Percentiles rank a stretch among this genome's conserved stretches.
phyloP scores from a whole-genome alignment of 2,888 invertebrate species.

The Brenthis ino region DNA sequence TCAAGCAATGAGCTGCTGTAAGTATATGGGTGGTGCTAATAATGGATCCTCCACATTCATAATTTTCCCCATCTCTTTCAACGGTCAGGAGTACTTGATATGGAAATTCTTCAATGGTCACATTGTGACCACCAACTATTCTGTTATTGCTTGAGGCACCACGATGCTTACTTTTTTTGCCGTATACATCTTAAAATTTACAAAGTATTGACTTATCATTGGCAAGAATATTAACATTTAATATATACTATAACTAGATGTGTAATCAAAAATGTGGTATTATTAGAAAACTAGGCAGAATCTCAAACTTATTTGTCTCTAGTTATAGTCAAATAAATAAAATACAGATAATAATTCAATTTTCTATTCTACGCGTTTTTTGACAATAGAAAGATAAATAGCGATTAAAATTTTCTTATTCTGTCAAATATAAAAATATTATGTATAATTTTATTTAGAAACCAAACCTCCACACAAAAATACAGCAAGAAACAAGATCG shows the following conservation, averaged over 20 bases:
- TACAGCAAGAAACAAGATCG: neutral
- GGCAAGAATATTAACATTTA: no score
- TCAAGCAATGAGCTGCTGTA: conserved; percentile 73
- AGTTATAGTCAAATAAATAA: no score
- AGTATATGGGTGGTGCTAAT: conserved; percentile 55
- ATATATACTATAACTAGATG: no score
- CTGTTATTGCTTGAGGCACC: conserved; percentile 37
- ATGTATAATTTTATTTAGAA: neutral
- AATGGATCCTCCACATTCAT: conserved; percentile 73
- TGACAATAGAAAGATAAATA: neutral
- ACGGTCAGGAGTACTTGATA: conserved; percentile 64
- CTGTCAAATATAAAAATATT: neutral
- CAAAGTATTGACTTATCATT: no score
- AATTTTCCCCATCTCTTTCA: conserved; percentile 43
- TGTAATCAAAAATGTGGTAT: no score
- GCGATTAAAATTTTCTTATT: neutral
- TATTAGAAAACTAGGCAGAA: no score
- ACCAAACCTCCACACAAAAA: conserved; percentile 1
- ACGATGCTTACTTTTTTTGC: neutral
- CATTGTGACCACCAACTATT: conserved; percentile 67
- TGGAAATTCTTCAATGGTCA: conserved; percentile 57
- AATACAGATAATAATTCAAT: neutral
- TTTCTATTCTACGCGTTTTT: neutral
- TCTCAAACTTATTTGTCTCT: neutral
- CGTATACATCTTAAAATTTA: conserved; percentile 19